Conservation (phyloP, 2,888 invertebrate species). For the Athalia circularis region DNA sequence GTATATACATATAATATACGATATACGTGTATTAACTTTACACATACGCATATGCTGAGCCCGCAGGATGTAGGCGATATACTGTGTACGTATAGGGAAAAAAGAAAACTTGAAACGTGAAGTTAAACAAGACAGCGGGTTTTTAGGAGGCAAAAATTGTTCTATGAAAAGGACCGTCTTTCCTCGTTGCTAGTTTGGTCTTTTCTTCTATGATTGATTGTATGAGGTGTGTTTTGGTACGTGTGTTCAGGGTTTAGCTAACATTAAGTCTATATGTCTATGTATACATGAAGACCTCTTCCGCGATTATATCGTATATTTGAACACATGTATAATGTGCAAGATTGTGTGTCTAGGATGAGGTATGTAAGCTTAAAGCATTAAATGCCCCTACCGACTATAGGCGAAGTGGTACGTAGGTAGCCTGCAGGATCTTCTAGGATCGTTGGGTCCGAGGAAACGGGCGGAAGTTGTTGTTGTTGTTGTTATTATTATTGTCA, state of each 20-base stretch:
- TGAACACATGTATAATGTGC: too few species aligned
- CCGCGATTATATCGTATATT: too few species aligned
- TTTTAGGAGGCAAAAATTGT: too few species aligned
- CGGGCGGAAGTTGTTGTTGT: background rate
- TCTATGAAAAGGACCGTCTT: background rate
- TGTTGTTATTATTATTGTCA: background rate
- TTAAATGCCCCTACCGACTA: background rate
- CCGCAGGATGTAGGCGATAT: too few species aligned
- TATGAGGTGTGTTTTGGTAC: too few species aligned
- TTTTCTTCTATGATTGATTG: background rate
- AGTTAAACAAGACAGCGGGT: background rate
- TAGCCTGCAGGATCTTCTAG: slow-evolving; percentile 21
- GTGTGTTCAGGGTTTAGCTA: background rate
- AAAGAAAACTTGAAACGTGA: background rate
- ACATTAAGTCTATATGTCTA: too few species aligned
- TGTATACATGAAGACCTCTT: too few species aligned
- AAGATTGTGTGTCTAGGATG: slow-evolving; percentile 20
- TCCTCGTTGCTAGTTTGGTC: slow-evolving; percentile 1
- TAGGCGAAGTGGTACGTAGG: slow-evolving; percentile 17
- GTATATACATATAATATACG: too few species aligned
- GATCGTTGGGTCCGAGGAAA: slow-evolving; percentile 32
- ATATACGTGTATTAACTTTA: too few species aligned
- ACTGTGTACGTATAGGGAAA: background rate
- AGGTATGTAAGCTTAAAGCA: slow-evolving; percentile 23
- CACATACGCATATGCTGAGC: too few species aligned